A percentile compares a stretch with the other conserved stretches of the same genome.
These are phyloP conservation scores for Rhopilema esculentum DNA, from an alignment of 30 jellyfish, hydroid and myxozoan genomes.

Conservation along the genomic window DNA sequence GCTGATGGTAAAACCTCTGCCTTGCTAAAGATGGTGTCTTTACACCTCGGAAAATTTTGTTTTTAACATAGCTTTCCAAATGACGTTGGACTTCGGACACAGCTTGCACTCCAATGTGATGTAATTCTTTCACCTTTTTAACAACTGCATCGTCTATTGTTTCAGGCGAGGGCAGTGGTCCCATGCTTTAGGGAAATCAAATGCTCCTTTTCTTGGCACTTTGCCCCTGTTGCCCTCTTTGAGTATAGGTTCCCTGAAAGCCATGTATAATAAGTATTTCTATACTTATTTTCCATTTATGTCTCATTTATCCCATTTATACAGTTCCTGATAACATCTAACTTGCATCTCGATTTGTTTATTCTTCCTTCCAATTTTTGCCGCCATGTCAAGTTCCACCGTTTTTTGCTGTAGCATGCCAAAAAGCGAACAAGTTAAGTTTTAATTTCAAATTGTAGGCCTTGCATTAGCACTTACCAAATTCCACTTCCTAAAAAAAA, in stretches of 20 bases:
- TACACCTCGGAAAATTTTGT: conserved; percentile 30
- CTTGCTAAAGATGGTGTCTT: conserved; percentile 28
- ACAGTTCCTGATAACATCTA: not conserved
- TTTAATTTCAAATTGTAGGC: too few species aligned
- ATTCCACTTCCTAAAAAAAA: not conserved
- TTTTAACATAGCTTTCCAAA: conserved; percentile 10
- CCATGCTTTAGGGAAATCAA: not conserved
- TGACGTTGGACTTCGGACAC: conserved; percentile 43
- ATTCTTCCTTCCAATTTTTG: conserved; percentile 7
- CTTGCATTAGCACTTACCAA: conserved; percentile 11
- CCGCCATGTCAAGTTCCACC: conserved; percentile 27
- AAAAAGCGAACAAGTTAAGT: not conserved
- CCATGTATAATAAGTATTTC: not conserved
- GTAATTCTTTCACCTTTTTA: conserved; percentile 45
- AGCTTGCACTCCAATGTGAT: conserved; percentile 27
- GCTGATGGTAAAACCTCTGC: conserved; percentile 12
- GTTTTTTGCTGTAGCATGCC: not conserved
- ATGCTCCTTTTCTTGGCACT: not conserved
- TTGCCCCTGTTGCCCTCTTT: not conserved
- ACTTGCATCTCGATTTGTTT: conserved; percentile 28
- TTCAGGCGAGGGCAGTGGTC: conserved; percentile 5
- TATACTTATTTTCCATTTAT: too few species aligned
- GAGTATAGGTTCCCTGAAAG: not conserved
- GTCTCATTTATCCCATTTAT: not conserved
- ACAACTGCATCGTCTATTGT: conserved; percentile 30